Conservation (phyloP, 1,140 invertebrate genomes). For the Camponotus floridanus region DNA sequence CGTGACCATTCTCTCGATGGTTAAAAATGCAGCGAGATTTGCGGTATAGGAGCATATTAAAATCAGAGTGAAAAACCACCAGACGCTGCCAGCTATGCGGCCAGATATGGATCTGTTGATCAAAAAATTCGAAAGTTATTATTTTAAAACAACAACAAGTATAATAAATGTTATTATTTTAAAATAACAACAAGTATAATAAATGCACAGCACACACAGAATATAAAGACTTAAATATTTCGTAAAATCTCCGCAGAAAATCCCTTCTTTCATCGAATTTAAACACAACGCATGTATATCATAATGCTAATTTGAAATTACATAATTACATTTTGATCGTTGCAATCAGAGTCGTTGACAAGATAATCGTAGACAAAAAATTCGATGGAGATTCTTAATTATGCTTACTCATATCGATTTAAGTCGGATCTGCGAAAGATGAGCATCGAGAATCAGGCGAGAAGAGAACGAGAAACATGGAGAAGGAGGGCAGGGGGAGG, state of each 20-base stretch:
- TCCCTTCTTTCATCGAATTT: conserved; percentile 2
- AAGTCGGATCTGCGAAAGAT: conserved; percentile 16
- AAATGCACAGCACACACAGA: not conserved
- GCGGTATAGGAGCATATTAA: conserved; percentile 99
- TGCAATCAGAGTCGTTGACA: not conserved
- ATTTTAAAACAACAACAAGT: not conserved
- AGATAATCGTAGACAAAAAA: not conserved
- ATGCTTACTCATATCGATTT: conserved; percentile 23
- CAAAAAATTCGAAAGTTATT: not conserved
- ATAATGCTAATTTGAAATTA: not conserved
- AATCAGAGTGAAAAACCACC: conserved; percentile 99
- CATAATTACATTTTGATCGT: not conserved
- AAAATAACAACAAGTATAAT: not conserved
- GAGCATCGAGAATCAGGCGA: not conserved
- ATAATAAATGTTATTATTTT: not conserved
- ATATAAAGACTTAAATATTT: not conserved
- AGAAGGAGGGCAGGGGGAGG: conserved; percentile 10
- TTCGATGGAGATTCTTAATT: conserved; percentile 52
- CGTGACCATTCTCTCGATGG: conserved; percentile 97
- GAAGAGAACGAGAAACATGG: conserved; percentile 45
- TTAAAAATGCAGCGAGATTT: conserved; percentile 98
- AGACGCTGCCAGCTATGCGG: conserved; percentile 97
- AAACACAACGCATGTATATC: not conserved
- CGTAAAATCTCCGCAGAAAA: not conserved
- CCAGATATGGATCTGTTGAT: conserved; percentile 94